These are phyloP conservation scores for Heliconius hermathena DNA, from an alignment of 1,140 invertebrate species.

Conservation along the genomic window DNA sequence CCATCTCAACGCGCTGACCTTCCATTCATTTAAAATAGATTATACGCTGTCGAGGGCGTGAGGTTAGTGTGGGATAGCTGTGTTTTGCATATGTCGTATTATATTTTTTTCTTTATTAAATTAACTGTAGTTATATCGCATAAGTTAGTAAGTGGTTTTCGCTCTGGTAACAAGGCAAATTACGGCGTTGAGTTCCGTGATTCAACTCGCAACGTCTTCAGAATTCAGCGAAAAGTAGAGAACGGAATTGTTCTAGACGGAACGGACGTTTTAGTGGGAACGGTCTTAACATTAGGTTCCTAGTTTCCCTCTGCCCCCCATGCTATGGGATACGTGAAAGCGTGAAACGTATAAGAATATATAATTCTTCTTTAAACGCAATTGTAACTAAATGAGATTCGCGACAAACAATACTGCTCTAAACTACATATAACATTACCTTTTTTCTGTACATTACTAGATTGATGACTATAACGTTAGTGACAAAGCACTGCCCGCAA, in stretches of 20 bases:
- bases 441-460: constrained; percentile 3
- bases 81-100: constrained; percentile 20
- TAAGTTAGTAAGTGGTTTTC: too few species aligned
- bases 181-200: too few species aligned
- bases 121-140: background rate
- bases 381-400: background rate
- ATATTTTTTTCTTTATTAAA: background rate
- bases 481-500: constrained; percentile 33
- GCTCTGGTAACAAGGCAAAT: too few species aligned
- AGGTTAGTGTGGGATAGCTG: constrained; percentile 28
- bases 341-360: background rate
- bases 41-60: constrained; percentile 40
- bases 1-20: constrained; percentile 55
- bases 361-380: background rate
- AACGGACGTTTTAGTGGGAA: too few species aligned
- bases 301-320: too few species aligned
- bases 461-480: constrained; percentile 41
- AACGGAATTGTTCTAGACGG: too few species aligned
- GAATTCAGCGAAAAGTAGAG: too few species aligned
- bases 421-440: background rate
- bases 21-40: constrained; percentile 75
- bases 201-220: too few species aligned
- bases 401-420: background rate
- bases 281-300: too few species aligned
- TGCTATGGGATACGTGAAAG: too few species aligned